Evolutionary conservation across 2,888 invertebrate genomes (phyloP), one percentile per base, ranked within the genome.

Genomic region (Heliconius aoede): DNA sequence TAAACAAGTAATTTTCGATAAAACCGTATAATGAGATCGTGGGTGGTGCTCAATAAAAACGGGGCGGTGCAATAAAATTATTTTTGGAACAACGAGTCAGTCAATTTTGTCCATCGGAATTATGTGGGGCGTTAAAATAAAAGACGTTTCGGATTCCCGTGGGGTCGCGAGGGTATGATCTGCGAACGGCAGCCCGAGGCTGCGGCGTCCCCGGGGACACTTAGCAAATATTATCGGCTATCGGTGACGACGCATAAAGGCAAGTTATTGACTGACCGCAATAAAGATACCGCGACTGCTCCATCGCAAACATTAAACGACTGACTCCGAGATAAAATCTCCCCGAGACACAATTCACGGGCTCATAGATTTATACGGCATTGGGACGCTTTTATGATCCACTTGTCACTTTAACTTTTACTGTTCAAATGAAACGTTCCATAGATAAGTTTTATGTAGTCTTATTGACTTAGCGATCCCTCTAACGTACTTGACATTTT

Each of bases 251-350:
- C 79, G 81, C 84, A 81, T 85, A 84, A 86, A 86, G 81, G 79
- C 78, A 76, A 76, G 84, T 83, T 85, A 84, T 84, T 82, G 85
- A 82, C 78, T 82, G 82, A 82, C 84, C 82, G 83, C 82, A 80
- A 82, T 89, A 88, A 87, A 87, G 88, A 88, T 86, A 85, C 82
- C 81, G 81, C 83, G 81, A 80, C 83, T 82, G 80, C 65, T 71
- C 79, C 75, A 76, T 76, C 79, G 77, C 73, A 28, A 30, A 64
- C 76, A 74, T 77, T 76, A 76, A 78, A 78, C 76, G 73, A 75
- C 80, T 77, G 80, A 80, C 78, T 81, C 84, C 82, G 83, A 83
- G 84, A 87, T 87, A 86, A 86, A 84, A 86, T 84, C 84, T 83
- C 83, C 86, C 84, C 83, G 83, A 86, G 83, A 85, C 84, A 85